Conservation (phyloP, 2,888 invertebrate species). For the Eumacrocentrus americanus region DNA sequence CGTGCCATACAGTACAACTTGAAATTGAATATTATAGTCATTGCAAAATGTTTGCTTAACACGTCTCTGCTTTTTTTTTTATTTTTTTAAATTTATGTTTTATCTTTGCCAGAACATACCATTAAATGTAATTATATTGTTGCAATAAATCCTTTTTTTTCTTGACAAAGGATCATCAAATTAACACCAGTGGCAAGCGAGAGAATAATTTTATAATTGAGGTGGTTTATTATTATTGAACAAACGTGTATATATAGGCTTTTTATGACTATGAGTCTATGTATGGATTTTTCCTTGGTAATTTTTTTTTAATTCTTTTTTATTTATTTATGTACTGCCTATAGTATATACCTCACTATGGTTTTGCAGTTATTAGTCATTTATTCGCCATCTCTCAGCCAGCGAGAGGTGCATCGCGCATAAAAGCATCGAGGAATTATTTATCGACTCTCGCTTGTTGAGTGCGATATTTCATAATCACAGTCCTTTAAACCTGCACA, state of each 20-base stretch:
- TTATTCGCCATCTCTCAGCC: constrained; percentile 11
- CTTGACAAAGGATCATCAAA: not conserved
- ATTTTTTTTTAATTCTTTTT: constrained; percentile 10
- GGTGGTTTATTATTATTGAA: constrained; percentile 7
- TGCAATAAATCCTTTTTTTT: constrained; percentile 12
- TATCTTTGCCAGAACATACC: not conserved
- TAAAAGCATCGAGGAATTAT: constrained; percentile 22
- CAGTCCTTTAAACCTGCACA: constrained; percentile 3
- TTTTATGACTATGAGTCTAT: not conserved
- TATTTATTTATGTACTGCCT: not conserved
- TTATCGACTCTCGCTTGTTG: constrained; percentile 23
- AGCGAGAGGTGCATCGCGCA: not conserved
- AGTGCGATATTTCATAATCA: constrained; percentile 29
- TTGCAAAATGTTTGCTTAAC: constrained; percentile 14
- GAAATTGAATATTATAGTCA: not conserved
- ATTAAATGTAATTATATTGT: constrained; percentile 18
- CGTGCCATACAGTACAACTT: constrained; percentile 3
- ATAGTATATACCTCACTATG: no score
- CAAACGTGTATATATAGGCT: not conserved
- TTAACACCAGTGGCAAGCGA: constrained; percentile 20
- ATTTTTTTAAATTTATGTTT: not conserved
- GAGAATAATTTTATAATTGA: constrained; percentile 21
- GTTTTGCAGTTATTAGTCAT: constrained; percentile 24
- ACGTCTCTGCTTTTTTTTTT: not conserved
- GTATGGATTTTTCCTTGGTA: not conserved